A percentile compares a stretch with the other conserved stretches of the same genome.
phyloP scores from a whole-genome alignment of 2,888 invertebrate species.

The Entomobrya proxima region DNA sequence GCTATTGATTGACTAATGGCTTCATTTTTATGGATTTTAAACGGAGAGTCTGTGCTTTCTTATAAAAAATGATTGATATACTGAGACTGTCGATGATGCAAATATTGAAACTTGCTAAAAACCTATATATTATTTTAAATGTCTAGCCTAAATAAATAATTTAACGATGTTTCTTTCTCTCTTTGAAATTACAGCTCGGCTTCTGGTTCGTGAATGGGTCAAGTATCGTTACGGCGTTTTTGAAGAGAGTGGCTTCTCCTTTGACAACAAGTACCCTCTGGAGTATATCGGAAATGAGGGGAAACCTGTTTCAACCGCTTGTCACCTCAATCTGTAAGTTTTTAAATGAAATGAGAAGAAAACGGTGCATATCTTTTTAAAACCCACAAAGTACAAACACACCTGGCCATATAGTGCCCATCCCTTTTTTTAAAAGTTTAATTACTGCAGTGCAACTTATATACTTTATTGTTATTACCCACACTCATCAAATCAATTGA shows the following conservation, averaged over 20 bases:
- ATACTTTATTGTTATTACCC: conserved; percentile 44
- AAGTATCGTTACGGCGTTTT: conserved; percentile 78
- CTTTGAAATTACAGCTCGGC: conserved; percentile 69
- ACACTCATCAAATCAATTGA: too few species aligned
- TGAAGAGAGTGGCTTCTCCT: conserved; percentile 77
- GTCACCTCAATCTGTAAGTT: conserved; percentile 74
- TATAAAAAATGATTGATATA: not conserved
- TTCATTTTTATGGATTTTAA: conserved; percentile 18
- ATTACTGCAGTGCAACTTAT: not conserved
- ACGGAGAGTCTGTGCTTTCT: not conserved
- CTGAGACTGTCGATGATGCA: not conserved
- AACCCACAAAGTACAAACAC: not conserved
- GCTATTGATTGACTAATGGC: conserved; percentile 44
- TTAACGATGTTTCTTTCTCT: not conserved
- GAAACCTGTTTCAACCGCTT: conserved; percentile 71
- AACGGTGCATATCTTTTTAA: not conserved
- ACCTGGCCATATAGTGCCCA: too few species aligned
- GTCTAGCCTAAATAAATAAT: not conserved
- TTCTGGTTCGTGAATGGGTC: conserved; percentile 77
- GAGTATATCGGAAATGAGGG: conserved; percentile 71
- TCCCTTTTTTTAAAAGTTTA: not conserved
- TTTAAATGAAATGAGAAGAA: not conserved
- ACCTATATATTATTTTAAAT: not conserved
- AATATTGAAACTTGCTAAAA: conserved; percentile 8
- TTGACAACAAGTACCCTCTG: conserved; percentile 76